Evolutionary conservation across 2,888 invertebrate genomes (phyloP), one percentile per base, ranked within the genome.

Genomic region (Apotomis capreana): DNA sequence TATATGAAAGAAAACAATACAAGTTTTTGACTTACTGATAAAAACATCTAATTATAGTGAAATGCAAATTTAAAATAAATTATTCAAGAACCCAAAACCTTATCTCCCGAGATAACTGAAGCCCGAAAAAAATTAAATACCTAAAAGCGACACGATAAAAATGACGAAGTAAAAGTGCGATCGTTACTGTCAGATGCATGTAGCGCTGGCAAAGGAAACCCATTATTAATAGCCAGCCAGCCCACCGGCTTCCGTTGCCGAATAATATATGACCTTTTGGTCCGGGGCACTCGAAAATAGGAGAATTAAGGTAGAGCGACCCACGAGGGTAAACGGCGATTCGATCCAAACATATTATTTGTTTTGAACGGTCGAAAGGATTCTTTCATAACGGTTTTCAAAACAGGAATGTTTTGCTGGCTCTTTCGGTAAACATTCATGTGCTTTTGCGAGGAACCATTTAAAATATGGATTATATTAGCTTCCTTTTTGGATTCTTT

Each of bases 121-220:
- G 10, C 4, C 40, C 77, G 76, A 69, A 68, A 79, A 79, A 83
- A 84, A 83, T 82, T 81, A 80, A 83, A 82, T 80, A 62, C 57
- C 62, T 81, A 83, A 83, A 83, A 82, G 82, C 81, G 79, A 84
- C 80, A 82, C 84, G 82, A 89, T 87, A 88, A 87, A 88, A 87
- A 87, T 84, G 88, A 85, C 83, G 83, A 80, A 82, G 84, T 86
- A 85, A 85, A 87, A 87, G 85, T 87, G 84, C 84, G 88, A 87
- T 89, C 89, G 89, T 90, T 89, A 90, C 89, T 90, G 91, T 90
- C 91, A 90, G 86, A 84, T 83, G 87, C 90, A 89, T 84, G 85
- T 83, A 86, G 81, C 80, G 81, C 82, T 82, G 84, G 87, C 84
- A 87, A 88, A 88, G 87, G 87, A 88, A 85, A 83, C 80, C 85